A percentile compares a stretch with the other conserved stretches of the same genome.
Conservation (phyloP, 2,113 vertebrate species). For the Emydocephalus ijimae region DNA sequence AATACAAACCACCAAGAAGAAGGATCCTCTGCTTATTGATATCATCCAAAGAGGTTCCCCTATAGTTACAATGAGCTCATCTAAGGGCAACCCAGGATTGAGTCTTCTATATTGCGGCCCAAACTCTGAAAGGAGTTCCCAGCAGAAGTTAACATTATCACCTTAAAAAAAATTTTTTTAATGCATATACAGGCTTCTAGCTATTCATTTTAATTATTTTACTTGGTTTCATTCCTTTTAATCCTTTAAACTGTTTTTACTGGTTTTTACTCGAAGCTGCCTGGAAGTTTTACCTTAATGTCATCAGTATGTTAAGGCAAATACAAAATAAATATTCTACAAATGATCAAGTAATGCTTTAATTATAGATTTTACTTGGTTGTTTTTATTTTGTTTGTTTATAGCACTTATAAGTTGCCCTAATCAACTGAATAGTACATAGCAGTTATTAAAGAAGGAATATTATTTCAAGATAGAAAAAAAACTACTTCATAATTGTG, state of each 20-base stretch:
- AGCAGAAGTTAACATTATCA: not conserved
- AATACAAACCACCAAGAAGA: not conserved
- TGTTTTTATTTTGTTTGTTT: not conserved
- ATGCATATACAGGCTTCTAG: not conserved
- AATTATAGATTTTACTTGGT: not conserved
- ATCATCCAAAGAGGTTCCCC: not conserved
- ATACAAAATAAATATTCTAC: not conserved
- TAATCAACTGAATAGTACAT: not conserved
- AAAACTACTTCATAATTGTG: not conserved
- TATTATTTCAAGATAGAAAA: not conserved
- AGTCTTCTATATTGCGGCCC: not conserved
- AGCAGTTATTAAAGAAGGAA: not conserved
- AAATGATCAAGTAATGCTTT: not conserved
- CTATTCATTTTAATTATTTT: not conserved
- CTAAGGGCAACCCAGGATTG: not conserved
- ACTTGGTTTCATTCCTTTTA: not conserved
- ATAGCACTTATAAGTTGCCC: not conserved
- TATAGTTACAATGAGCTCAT: not conserved
- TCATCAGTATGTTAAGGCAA: not conserved
- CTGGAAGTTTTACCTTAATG: not conserved
- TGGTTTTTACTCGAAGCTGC: not conserved
- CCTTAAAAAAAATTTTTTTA: not conserved
- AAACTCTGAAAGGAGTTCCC: not conserved
- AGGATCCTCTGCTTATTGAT: not conserved
- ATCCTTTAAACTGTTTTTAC: not conserved